A percentile compares a stretch with the other conserved stretches of the same genome.
Conservation (phyloP, 2,888 invertebrate species). For the Xanthia icteritia region DNA sequence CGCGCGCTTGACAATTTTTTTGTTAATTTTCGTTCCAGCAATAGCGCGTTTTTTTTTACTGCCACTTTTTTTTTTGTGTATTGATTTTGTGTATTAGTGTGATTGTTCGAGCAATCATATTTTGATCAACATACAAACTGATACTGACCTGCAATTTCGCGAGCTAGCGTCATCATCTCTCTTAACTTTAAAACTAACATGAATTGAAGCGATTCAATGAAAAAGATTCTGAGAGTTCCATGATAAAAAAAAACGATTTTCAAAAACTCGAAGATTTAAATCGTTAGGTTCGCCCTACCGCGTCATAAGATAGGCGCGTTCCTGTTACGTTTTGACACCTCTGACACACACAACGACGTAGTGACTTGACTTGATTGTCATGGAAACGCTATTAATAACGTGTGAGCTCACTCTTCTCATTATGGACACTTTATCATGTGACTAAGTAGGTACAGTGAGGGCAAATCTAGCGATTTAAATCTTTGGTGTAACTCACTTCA, state of each 20-base stretch:
- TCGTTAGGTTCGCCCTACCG: background rate
- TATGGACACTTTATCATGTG: background rate
- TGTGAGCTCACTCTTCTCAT: background rate
- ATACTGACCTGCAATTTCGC: background rate
- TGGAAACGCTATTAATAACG: background rate
- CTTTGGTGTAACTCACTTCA: constrained; percentile 74
- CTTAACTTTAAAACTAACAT: background rate
- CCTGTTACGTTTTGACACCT: background rate
- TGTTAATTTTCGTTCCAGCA: background rate
- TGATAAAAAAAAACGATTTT: constrained; percentile 24
- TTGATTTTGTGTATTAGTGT: background rate
- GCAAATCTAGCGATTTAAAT: background rate
- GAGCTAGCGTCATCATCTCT: background rate
- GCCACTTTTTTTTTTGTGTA: too few relatives aligned
- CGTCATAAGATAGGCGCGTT: background rate
- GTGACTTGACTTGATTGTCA: background rate
- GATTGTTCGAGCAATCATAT: background rate
- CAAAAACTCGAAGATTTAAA: constrained; percentile 70
- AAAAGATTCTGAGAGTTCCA: background rate
- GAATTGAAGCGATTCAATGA: background rate
- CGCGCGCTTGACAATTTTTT: background rate
- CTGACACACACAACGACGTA: background rate
- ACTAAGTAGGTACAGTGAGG: background rate
- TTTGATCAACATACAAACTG: background rate
- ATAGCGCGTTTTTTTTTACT: accelerated